A percentile compares a stretch with the other conserved stretches of the same genome.
Evolutionary conservation across 2,113 vertebrate species (phyloP).

Genomic region (Grammomys surdaster): DNA sequence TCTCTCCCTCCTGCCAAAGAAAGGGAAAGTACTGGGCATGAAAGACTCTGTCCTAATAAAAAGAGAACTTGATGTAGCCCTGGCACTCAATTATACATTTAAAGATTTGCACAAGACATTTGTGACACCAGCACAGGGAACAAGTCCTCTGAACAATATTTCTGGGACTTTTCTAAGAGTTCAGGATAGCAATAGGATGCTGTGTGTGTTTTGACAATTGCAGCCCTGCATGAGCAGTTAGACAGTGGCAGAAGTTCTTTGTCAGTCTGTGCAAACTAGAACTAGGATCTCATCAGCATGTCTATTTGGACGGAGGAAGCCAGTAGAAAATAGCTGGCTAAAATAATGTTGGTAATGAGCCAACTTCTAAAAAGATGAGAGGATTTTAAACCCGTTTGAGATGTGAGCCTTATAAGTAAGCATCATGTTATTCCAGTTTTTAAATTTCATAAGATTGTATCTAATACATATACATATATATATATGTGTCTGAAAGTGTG

Average conservation of each 20-base stretch:
- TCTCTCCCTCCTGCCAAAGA: constrained; percentile 73
- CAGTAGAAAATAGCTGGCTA: not conserved
- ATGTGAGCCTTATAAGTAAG: not conserved
- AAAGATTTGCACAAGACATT: constrained; percentile 67
- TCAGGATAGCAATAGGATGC: constrained; percentile 80
- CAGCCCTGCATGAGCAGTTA: constrained; percentile 76
- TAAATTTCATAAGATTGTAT: not conserved
- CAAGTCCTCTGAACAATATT: constrained; percentile 80
- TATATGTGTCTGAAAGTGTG: not conserved
- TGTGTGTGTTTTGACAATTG: constrained; percentile 77
- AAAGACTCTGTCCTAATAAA: constrained; percentile 81
- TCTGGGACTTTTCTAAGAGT: constrained; percentile 81
- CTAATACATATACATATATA: not conserved
- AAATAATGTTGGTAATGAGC: constrained; percentile 2
- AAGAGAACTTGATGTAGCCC: constrained; percentile 74
- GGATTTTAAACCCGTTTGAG: not conserved
- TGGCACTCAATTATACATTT: constrained; percentile 78
- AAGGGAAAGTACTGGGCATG: constrained; percentile 82
- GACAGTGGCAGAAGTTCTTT: constrained; percentile 77
- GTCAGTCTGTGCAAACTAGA: constrained; percentile 73
- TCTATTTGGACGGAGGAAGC: not conserved
- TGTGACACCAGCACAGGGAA: constrained; percentile 77
- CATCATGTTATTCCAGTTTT: not conserved
- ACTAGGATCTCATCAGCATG: constrained; percentile 42
- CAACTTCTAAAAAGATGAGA: not conserved